A percentile compares a stretch with the other conserved stretches of the same genome.
These are phyloP conservation scores for Rhodinocichla rosea DNA, from an alignment of 2,113 vertebrate genomes.

Conservation along the genomic window DNA sequence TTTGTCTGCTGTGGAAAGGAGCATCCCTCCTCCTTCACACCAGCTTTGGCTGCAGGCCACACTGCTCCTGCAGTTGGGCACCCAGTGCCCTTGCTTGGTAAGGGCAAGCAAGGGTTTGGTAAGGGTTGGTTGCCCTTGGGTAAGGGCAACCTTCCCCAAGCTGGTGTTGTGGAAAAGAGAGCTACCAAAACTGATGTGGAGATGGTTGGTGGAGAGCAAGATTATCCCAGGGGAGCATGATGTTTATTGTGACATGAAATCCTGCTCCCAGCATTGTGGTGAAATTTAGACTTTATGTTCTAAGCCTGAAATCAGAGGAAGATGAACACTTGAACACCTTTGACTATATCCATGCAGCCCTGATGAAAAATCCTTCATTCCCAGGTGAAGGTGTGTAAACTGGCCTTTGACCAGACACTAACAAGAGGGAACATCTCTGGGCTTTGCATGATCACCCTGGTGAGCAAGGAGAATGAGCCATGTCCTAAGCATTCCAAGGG, in stretches of 20 bases:
- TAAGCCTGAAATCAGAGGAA: not conserved
- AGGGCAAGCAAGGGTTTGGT: too few species aligned
- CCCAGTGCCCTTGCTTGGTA: not conserved
- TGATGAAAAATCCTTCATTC: not conserved
- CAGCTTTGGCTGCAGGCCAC: not conserved
- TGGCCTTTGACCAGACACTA: not conserved
- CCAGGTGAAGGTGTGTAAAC: not conserved
- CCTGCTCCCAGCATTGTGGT: not conserved
- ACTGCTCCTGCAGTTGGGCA: not conserved
- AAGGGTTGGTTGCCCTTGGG: too few species aligned
- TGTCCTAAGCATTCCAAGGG: not conserved
- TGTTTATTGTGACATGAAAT: not conserved
- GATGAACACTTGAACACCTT: not conserved
- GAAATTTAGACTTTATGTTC: not conserved
- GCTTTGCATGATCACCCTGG: not conserved
- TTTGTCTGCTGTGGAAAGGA: not conserved
- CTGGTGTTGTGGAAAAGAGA: not conserved
- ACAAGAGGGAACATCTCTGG: not conserved
- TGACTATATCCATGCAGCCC: not conserved
- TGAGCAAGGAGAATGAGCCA: not conserved
- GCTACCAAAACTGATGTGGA: not conserved
- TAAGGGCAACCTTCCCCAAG: too few species aligned
- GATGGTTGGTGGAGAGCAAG: not conserved
- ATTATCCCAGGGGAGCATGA: not conserved
- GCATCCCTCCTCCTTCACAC: not conserved